phyloP scores from a whole-genome alignment of 2,113 vertebrate species.

The Proteles cristata region DNA sequence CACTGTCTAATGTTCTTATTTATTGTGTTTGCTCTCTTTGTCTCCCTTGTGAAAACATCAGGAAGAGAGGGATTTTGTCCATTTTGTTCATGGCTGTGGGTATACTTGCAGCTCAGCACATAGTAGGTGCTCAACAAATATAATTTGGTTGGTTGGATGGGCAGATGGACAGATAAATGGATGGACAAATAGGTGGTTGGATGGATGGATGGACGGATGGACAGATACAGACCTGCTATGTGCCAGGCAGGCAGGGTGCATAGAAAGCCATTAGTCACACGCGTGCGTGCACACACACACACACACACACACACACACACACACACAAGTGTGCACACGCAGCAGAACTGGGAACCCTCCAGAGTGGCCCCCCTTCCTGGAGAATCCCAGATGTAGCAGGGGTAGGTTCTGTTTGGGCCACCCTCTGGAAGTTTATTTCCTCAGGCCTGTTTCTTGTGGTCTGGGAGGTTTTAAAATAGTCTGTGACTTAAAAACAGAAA shows the following conservation, averaged over 20 bases:
- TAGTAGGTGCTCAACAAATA: neutral
- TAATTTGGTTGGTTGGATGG: neutral
- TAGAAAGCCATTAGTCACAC: neutral
- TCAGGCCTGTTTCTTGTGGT: slow-evolving; percentile 2
- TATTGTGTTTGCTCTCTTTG: neutral
- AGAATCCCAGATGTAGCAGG: neutral
- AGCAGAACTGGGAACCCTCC: neutral
- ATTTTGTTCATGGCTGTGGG: neutral
- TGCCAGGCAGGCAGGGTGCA: neutral
- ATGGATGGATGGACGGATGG: neutral
- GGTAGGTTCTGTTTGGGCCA: neutral
- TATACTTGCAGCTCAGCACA: neutral
- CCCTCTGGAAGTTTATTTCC: slow-evolving; percentile 15
- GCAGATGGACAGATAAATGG: neutral
- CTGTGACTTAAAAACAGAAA: slow-evolving; percentile 68
- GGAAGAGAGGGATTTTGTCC: neutral
- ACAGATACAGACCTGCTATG: neutral
- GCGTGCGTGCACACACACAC: too few relatives aligned
- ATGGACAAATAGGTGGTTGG: neutral
- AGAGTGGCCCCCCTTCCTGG: neutral
- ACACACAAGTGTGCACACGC: neutral
- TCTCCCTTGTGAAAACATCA: neutral
- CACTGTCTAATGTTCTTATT: neutral
- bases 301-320: too few relatives aligned
- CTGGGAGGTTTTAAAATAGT: slow-evolving; percentile 63